phyloP scores from a whole-genome alignment of 2,888 invertebrate species.

The Scaptomyza reducta region DNA sequence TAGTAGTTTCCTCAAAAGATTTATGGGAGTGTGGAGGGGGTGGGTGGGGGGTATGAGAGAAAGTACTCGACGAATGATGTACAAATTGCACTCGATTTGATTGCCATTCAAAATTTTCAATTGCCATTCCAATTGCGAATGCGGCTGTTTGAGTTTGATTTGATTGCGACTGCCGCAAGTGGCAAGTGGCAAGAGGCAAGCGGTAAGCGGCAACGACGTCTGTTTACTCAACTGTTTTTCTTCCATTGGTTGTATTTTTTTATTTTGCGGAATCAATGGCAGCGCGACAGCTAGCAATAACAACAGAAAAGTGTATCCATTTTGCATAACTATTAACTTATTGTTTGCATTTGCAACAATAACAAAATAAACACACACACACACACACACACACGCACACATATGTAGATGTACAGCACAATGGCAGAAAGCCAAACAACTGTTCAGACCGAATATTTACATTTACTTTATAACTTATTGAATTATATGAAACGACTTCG shows the following conservation, averaged over 20 bases:
- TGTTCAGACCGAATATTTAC: background rate
- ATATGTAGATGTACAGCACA: too few species aligned
- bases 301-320: background rate
- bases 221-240: background rate
- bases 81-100: conserved; percentile 72
- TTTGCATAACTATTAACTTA: conserved; percentile 16
- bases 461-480: too few species aligned
- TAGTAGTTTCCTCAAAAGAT: conserved; percentile 10
- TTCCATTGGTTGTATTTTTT: too few species aligned
- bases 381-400: too few species aligned
- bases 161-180: conserved; percentile 6
- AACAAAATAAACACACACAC: too few species aligned
- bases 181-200: too few species aligned
- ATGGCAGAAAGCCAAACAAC: conserved; percentile 5
- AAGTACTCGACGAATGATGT: conserved; percentile 8
- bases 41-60: background rate
- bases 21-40: too few species aligned
- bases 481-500: too few species aligned
- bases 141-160: conserved; percentile 15
- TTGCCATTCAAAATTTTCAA: conserved; percentile 54
- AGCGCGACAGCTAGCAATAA: background rate
- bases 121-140: conserved; percentile 28
- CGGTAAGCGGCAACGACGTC: background rate
- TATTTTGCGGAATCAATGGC: too few species aligned
- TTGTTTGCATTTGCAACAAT: too few species aligned